Base-by-base conservation (phyloP, 2,797 vertebrate genomes). In the Tamandua tetradactyla region DNA sequence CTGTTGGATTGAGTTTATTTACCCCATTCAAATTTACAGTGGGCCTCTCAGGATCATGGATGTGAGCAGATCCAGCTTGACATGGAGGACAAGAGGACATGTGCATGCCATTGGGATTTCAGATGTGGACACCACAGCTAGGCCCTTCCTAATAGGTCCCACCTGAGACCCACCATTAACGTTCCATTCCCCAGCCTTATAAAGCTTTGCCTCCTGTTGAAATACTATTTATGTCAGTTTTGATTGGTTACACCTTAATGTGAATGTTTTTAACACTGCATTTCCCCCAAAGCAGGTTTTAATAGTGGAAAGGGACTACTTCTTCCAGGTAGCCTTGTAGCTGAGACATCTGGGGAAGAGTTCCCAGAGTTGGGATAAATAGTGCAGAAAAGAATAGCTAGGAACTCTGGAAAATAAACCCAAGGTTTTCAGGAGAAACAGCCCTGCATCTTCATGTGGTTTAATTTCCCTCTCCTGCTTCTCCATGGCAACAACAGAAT, bases 281-380 rank as follows among this genome's bases (percentile, higher is more conserved):
- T 86, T 93, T 95, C 59, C 89, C 89, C 71, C 30, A 89, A 62
- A 87, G 23, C 30, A 40, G 4, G 20, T 49, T 83, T 94, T 91
- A 82, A 64, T 75, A 78, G 85, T 64, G 42, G n/a, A 93, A n/a
- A 92, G 91, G 69, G 80, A 96, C 69, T 27, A 3, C 93, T 89
- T 92, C 75, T 92, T 74, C 68, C 5, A 79, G 80, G 83, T 72
- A 89, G 55, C 69, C 86, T 23, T 57, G 3, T 66, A 66, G 40
- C 49, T 82, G 32, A 86, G 66, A 68, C 68, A 76, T 84, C 88
- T 81, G 72, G 66, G 59, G 8, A 72, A 84, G 32, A 35, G 72
- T 89, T 84, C 90, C 57, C 2, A 42, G 84, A 94, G 85, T 68
- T 32, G 22, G 91, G 88, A 55, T 30, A 93, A 93, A 61, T n/a